Conservation (phyloP, 2,888 invertebrate genomes). For the Trichopoda pennipes region DNA sequence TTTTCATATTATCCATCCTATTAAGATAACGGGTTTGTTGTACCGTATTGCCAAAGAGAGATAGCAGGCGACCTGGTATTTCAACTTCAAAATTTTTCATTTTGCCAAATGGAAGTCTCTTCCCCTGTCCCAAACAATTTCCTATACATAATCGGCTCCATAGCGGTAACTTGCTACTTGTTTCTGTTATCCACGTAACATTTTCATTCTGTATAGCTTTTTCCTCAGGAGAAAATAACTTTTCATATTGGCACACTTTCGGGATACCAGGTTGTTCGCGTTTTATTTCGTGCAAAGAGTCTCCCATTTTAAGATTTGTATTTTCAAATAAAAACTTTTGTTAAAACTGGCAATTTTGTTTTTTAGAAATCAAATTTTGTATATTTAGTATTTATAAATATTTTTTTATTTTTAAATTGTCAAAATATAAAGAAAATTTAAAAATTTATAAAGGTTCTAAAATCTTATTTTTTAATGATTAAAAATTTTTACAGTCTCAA, state of each 20-base stretch:
- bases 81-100: slow-evolving; percentile 85
- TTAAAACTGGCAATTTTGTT: slow-evolving; percentile 12
- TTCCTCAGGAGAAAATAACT: background rate
- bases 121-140: slow-evolving; percentile 4
- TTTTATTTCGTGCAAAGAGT: background rate
- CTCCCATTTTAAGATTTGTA: background rate
- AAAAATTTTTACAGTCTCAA: background rate
- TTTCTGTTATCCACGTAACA: slow-evolving; percentile 28
- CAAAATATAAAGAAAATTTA: background rate
- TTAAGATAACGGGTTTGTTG: slow-evolving; percentile 83
- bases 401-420: slow-evolving; percentile 1
- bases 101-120: slow-evolving; percentile 75
- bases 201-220: slow-evolving; percentile 30
- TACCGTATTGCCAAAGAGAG: slow-evolving; percentile 84
- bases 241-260: slow-evolving; percentile 7
- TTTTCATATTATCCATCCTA: slow-evolving; percentile 79
- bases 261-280: slow-evolving; percentile 1
- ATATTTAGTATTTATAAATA: background rate
- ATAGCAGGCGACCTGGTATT: slow-evolving; percentile 85
- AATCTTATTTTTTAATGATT: background rate
- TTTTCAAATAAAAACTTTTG: background rate
- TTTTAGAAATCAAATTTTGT: background rate
- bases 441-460: background rate
- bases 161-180: background rate
- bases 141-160: slow-evolving; percentile 37